Evolutionary conservation across 2,888 invertebrate genomes (phyloP), one percentile per base, ranked within the genome.

Genomic region (Melinopterus prodromus): DNA sequence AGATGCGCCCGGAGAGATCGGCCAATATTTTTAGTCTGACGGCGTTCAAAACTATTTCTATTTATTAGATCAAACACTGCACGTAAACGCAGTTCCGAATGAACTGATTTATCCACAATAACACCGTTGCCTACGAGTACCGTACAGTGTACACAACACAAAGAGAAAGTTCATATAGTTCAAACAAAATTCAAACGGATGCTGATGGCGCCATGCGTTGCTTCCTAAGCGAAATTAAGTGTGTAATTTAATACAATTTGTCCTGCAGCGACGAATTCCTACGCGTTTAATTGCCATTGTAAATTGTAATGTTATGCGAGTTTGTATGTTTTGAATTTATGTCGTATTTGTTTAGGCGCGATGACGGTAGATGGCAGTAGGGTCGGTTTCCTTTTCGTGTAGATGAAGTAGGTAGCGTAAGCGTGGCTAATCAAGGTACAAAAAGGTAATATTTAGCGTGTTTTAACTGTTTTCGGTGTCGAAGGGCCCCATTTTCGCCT

Each of bases 391-490:
- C 87, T 87, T 87, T 88, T 87, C 85, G 86, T 85, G 89, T 89
- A 89, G 87, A 89, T 89, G 89, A 89, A 89, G 89, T 88, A 89
- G 88, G 89, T 88, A 89, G 88, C 89, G 88, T 93, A 94, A 95
- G 95, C 95, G 95, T 95, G 95, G 95, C 95, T 95, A 95, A 94
- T 94, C 94, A 94, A 93, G 94, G 94, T 92, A 94, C 93, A 91
- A 94, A 94, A 93, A 94, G 94, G 94, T 94, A 93, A 91, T 81
- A 80, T 81, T 80, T 69, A 70, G 38, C 35, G 70, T 72, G 77
- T 79, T 80, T 80, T 77, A 35, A 37, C 76, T 35, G 76, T 76
- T 76, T 78, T 75, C 15, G 53, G 53, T 53, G 53, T 53, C 53
- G 53, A 38, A 9, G 16, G 69, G 53, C n/a, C 53, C 53, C 69